Conservation (phyloP, 2,797 vertebrate genomes). For the Otolemur crassicaudatus region DNA sequence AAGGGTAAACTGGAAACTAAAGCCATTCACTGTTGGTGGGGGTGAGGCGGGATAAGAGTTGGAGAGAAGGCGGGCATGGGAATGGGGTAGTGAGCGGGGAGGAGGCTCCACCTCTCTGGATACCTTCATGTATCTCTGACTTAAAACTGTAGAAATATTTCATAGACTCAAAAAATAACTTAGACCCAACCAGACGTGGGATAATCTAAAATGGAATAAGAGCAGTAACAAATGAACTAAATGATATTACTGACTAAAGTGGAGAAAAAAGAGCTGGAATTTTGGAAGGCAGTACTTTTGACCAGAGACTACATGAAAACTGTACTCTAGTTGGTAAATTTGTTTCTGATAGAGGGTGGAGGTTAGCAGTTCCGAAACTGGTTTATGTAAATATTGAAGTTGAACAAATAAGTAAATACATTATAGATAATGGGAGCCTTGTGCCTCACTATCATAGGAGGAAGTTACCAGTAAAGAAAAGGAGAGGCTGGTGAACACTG, state of each 20-base stretch:
- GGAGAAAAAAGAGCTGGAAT: background rate
- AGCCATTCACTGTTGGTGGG: background rate
- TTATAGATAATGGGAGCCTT: background rate
- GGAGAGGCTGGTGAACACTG: background rate
- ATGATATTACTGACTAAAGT: background rate
- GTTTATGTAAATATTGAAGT: background rate
- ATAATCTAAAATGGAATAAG: background rate
- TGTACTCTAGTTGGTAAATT: background rate
- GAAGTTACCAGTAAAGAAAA: background rate
- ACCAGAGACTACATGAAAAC: background rate
- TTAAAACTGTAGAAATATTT: background rate
- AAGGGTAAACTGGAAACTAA: background rate
- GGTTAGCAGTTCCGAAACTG: background rate
- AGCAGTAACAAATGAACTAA: background rate
- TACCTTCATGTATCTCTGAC: background rate
- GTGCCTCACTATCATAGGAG: background rate
- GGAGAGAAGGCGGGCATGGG: background rate
- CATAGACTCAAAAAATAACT: background rate
- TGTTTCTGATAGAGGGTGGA: background rate
- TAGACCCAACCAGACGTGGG: background rate
- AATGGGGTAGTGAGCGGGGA: rapidly evolving
- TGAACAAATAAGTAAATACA: background rate
- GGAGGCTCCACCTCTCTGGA: background rate
- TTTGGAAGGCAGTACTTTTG: background rate
- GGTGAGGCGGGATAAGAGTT: too few relatives aligned